Percentiles rank a stretch among this genome's conserved stretches.
These are phyloP conservation scores for Scatophagus argus DNA, from an alignment of 2,113 vertebrate species.

Conservation along the genomic window DNA sequence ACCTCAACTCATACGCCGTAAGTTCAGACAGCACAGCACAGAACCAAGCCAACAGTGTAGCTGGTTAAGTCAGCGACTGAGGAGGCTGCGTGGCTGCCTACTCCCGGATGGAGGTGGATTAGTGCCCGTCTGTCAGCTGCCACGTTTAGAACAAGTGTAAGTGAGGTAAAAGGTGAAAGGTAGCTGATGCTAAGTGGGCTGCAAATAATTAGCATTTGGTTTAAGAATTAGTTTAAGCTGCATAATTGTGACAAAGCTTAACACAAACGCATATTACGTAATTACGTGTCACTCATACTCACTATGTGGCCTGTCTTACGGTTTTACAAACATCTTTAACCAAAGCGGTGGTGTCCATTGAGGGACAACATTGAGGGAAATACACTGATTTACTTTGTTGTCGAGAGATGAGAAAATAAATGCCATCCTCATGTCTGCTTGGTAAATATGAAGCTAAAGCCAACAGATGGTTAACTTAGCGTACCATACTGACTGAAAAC, in stretches of 20 bases:
- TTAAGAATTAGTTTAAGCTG: slow-evolving; percentile 34
- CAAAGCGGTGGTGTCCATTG: not conserved
- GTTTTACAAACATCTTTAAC: not conserved
- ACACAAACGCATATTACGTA: slow-evolving; percentile 16
- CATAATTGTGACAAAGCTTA: slow-evolving; percentile 30
- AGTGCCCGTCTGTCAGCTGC: slow-evolving; percentile 32
- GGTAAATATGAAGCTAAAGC: not conserved
- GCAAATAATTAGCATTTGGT: slow-evolving; percentile 36
- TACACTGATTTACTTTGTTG: too few relatives aligned
- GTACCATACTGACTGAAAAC: not conserved
- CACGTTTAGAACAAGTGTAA: slow-evolving; percentile 31
- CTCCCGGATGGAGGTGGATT: slow-evolving; percentile 15
- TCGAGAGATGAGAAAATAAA: not conserved
- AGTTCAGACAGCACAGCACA: slow-evolving; percentile 20
- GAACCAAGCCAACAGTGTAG: not conserved
- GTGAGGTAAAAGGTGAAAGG: slow-evolving; percentile 45
- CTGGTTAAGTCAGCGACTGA: slow-evolving; percentile 30
- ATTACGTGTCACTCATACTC: slow-evolving; percentile 8
- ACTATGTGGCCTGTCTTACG: not conserved
- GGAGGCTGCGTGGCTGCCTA: slow-evolving; percentile 31
- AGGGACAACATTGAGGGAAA: too few relatives aligned
- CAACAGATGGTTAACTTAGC: not conserved
- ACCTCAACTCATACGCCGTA: slow-evolving; percentile 18
- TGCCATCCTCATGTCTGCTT: not conserved
- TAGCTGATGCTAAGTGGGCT: slow-evolving; percentile 36